Base-by-base conservation (phyloP, 1,140 invertebrate genomes). In the Macrosteles quadrilineatus region DNA sequence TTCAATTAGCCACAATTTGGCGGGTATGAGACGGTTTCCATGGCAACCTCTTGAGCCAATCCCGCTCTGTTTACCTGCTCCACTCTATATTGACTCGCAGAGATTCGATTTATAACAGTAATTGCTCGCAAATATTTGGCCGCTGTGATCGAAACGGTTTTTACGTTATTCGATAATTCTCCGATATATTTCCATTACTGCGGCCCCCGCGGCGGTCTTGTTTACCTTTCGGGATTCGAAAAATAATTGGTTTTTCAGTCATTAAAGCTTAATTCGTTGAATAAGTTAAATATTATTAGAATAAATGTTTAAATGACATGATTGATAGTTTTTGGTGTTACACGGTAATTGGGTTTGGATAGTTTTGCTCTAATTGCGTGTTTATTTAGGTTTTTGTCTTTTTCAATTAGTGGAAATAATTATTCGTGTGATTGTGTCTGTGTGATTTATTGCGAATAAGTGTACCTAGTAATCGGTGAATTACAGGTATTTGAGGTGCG, bases 111-210 rank as follows among this genome's bases (percentile, higher is more conserved):
- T 59, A 59, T 30, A n/a, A 27, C 55, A 27, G 55, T 59, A 59
- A 59, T 59, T 59, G 55, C 23, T 59, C 9, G 21, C 55, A 59
- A 59, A 59, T 59, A 59, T 59, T 59, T 59, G 55, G 2, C 55
- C 23, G 55, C 9, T 29, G 27, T 59, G 27, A 59, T 59, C 55
- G 55, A 59, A 59, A 59, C 27, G 27, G 12, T 23, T 69, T 36
- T 69, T 69, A 45, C 43, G 29, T 64, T 19, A 66, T 66, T 66
- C 31, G 31, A 66, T 66, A 64, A 64, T 53, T 53, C 23, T 14
- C 55, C 23, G 55, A 25, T n/a, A 53, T 53, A 53, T 53, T 29
- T 59, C 55, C 9, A 59, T 59, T 59, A 59, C 55, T 59, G 25
- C 21, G 55, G 12, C 14, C 55, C n/a, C 55, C 55, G 55, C 21